Evolutionary conservation across 2,113 vertebrate species (phyloP).

Genomic region (Oceanodroma tethys): DNA sequence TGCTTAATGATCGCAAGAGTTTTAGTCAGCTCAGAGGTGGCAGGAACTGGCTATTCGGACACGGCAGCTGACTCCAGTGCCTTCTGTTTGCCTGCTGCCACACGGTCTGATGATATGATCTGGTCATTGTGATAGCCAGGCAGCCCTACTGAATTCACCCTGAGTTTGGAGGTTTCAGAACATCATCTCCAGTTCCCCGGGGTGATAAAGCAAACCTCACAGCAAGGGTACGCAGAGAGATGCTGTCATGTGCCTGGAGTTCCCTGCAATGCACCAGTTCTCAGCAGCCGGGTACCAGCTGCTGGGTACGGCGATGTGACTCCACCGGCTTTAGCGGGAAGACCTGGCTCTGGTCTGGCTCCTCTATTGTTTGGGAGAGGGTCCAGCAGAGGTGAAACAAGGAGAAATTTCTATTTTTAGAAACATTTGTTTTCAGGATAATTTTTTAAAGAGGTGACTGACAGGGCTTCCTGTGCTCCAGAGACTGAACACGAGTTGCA

Average conservation of each 20-base stretch:
- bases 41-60: background rate
- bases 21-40: background rate
- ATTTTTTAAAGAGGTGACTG: background rate
- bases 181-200: background rate
- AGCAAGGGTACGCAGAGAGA: background rate
- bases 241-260: background rate
- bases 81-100: background rate
- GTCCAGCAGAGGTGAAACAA: background rate
- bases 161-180: background rate
- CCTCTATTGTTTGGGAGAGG: background rate
- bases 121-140: background rate
- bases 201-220: background rate
- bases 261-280: conserved; percentile 8
- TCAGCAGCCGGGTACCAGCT: background rate
- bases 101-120: background rate
- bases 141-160: background rate
- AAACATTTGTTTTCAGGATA: background rate
- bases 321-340: background rate
- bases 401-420: background rate
- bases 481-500: background rate
- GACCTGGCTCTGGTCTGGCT: background rate
- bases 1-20: background rate
- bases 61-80: background rate
- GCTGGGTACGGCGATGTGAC: background rate
- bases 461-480: background rate